Evolutionary conservation across 1,140 invertebrate genomes (phyloP), one percentile per base, ranked within the genome.

Genomic region (Pararge aegeria): DNA sequence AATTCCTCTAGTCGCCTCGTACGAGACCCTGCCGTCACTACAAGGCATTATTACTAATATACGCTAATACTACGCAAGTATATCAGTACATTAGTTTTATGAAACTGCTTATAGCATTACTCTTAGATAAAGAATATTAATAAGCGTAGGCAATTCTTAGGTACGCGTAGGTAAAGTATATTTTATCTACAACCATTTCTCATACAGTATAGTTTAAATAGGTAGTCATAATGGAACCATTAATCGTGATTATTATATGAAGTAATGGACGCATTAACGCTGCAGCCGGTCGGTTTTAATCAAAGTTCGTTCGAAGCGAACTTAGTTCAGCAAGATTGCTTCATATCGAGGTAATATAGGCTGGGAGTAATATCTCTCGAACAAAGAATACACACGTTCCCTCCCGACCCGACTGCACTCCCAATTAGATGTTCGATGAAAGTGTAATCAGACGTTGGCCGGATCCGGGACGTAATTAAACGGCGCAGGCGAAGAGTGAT

Each of bases 381-480:
- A 83, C 78, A 84, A 83, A 84, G 80, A 84, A 82, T 80, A 86
- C 79, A 85, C 67, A 78, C 78, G 77, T 80, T 73, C 71, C 71
- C 65, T 69, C 64, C 74, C 69, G 64, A 61, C 48, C 67, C 66
- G 76, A 72, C 73, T 89, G 86, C 83, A 87, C 78, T 85, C 75
- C 83, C 83, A 87, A 87, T 89, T 87, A 89, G 81, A 87, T 83
- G 84, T 87, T 89, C 86, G 84, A 89, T 87, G 83, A 87, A 86
- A 89, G 80, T 87, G 86, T 89, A 87, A 89, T 89, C 86, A 86
- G 80, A 85, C 83, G 83, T 75, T 75, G 81, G 78, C 75, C 78
- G 78, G 83, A 84, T 83, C 83, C 81, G 79, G 81, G 79, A 73
- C 78, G 86, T 89, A 89, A 89, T 89, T 89, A 89, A 89, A 89